Evolutionary conservation across 2,888 invertebrate genomes (phyloP), one percentile per base, ranked within the genome.

Genomic region (Eudemis profundana): DNA sequence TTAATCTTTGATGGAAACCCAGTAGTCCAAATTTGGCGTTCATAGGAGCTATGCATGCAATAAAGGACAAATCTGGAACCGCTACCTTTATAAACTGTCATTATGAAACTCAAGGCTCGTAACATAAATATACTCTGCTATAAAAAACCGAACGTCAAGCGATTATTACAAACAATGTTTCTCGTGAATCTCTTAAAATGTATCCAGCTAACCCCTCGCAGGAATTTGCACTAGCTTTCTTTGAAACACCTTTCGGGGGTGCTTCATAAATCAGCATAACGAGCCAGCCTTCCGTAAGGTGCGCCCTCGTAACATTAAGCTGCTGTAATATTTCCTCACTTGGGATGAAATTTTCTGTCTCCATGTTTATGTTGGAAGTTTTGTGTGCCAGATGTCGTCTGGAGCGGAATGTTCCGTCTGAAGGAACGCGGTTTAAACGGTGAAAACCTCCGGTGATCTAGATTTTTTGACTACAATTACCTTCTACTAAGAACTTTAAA

Each of bases 241-340:
- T 82, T 79, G 79, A 74, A 78, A 79, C 82, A 83, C 84, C 82
- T 82, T 85, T 85, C 72, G 81, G 85, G 76, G 85, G 79, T 79
- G 82, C 77, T 78, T 78, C 89, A 85, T 91, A 91, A 91, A 91
- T 91, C 91, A 91, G 85, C 79, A 84, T 90, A 90, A 91, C 89
- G 89, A 89, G 88, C 80, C 74, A 81, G 80, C 83, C 85, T 89
- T 86, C 89, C 87, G 84, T 78, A 82, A 87, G 87, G 85, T 89
- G 85, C 84, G 72, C 82, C 85, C 81, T 84, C 83, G 84, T 83
- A 86, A 82, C 89, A 89, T 88, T 90, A 91, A 91, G 89, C 90
- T 84, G 76, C 83, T 77, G 86, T 87, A 90, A 90, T 92, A 92
- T 90, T 90, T 91, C 88, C 90, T 90, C 90, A 89, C 90, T 91